Percentiles rank a stretch among this genome's conserved stretches.
Conservation (phyloP, 2,888 invertebrate species). For the Amblyjoppa proteus region DNA sequence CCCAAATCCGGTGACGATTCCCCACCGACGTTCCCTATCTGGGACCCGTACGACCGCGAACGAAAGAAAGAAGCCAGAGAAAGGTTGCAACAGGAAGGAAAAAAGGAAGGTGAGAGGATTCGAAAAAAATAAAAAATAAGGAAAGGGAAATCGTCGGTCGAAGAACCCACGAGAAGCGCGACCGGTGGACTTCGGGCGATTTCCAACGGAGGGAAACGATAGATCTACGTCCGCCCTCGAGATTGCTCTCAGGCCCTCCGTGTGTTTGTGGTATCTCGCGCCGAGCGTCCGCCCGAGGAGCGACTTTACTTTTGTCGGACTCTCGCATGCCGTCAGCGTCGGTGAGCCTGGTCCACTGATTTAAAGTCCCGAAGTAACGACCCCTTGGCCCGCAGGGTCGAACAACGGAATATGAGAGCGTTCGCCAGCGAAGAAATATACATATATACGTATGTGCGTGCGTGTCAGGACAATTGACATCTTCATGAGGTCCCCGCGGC, state of each 20-base stretch:
- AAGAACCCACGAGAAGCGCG: constrained; percentile 64
- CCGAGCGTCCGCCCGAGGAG: constrained; percentile 24
- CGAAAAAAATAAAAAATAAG: constrained; percentile 2
- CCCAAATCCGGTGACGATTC: not conserved
- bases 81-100: constrained; percentile 13
- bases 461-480: constrained; percentile 71
- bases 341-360: constrained; percentile 52
- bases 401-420: constrained; percentile 40
- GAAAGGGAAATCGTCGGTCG: constrained; percentile 60
- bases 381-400: constrained; percentile 42
- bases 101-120: constrained; percentile 29
- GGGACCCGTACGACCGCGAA: not conserved
- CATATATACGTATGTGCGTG: not conserved
- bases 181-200: constrained; percentile 71
- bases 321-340: constrained; percentile 44
- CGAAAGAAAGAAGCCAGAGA: constrained; percentile 5
- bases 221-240: constrained; percentile 78
- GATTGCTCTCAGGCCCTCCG: constrained; percentile 57
- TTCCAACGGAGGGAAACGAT: constrained; percentile 74
- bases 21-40: not conserved
- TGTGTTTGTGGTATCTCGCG: constrained; percentile 34
- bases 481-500: constrained; percentile 71
- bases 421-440: constrained; percentile 65
- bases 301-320: constrained; percentile 59
- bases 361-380: constrained; percentile 64